Conservation (phyloP, 2,888 invertebrate species). For the Xestia rhomboidea region DNA sequence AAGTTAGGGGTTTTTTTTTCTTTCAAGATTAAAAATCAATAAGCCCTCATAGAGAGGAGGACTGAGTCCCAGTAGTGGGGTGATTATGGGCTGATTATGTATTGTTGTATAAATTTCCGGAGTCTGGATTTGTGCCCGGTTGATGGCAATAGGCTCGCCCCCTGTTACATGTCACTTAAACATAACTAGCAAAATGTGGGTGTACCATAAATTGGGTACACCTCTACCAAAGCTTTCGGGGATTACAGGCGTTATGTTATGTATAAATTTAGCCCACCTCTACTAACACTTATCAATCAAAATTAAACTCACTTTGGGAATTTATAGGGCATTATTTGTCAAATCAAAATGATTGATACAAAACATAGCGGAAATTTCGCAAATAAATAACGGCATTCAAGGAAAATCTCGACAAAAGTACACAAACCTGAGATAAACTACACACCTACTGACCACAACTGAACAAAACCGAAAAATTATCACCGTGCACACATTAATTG, state of each 20-base stretch:
- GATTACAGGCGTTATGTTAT: background rate
- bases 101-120: background rate
- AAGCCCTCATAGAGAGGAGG: background rate
- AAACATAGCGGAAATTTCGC: background rate
- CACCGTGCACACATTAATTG: background rate
- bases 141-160: too few relatives aligned
- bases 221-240: background rate
- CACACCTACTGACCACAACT: background rate
- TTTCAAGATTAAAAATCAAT: conserved; percentile 2
- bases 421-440: background rate
- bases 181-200: too few relatives aligned
- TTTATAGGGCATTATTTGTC: too few relatives aligned
- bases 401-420: background rate
- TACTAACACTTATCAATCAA: background rate
- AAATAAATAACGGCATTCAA: background rate
- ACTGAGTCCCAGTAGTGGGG: background rate
- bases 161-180: too few relatives aligned
- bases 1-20: background rate
- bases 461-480: background rate
- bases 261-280: background rate
- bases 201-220: background rate
- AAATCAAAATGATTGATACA: background rate
- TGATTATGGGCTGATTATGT: background rate
- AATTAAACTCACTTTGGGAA: background rate
- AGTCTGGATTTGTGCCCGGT: too few relatives aligned